Evolutionary conservation across 2,797 vertebrate species (phyloP).

Genomic region (Heliangelus exortis): DNA sequence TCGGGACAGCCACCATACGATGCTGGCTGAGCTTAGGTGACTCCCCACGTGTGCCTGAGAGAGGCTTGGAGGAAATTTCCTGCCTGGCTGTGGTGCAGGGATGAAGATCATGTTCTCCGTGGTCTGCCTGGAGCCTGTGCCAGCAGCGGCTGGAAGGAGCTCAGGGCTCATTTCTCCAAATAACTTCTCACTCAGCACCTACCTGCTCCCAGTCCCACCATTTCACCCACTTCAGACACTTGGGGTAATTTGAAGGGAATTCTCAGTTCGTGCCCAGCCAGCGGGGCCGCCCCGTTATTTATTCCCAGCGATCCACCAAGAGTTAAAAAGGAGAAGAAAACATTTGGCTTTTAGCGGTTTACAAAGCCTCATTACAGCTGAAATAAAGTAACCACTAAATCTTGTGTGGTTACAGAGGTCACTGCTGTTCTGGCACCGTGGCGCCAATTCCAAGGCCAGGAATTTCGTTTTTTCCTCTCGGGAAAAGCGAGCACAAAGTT

Average conservation of each 20-base stretch:
- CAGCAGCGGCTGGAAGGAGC: neutral
- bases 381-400: slow-evolving; percentile 78
- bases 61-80: neutral
- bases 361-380: slow-evolving; percentile 77
- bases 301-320: neutral
- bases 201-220: neutral
- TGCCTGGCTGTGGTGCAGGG: accelerated
- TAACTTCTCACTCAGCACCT: slow-evolving; percentile 41
- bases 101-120: accelerated
- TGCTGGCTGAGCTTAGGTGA: neutral
- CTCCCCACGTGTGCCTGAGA: accelerated
- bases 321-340: slow-evolving; percentile 65
- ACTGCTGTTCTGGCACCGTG: slow-evolving; percentile 67
- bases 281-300: neutral
- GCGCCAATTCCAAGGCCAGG: slow-evolving; percentile 71
- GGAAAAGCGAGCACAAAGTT: neutral
- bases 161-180: neutral
- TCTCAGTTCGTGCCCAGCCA: neutral
- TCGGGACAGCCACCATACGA: accelerated
- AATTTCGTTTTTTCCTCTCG: slow-evolving; percentile 45
- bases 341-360: slow-evolving; percentile 74
- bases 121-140: accelerated
- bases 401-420: slow-evolving; percentile 79
- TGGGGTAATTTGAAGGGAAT: neutral
- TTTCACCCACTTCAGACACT: neutral